Percentiles rank a stretch among this genome's conserved stretches.
Conservation (phyloP, 1,140 invertebrate species). For the Diprion similis region DNA sequence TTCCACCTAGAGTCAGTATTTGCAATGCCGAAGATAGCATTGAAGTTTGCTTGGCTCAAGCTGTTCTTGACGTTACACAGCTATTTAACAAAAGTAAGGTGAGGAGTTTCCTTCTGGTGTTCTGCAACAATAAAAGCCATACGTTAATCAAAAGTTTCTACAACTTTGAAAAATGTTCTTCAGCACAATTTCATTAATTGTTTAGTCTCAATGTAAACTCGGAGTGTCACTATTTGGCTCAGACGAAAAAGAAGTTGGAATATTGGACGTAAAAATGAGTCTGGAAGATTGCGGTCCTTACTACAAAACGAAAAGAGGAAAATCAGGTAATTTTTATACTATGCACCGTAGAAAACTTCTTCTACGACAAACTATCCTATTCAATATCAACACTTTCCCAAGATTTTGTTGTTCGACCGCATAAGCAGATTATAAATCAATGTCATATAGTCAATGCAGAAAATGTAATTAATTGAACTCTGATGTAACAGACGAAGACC, state of each 20-base stretch:
- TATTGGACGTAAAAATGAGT: conserved; percentile 42
- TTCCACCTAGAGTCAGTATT: conserved; percentile 55
- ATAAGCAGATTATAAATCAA: no score
- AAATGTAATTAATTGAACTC: neutral
- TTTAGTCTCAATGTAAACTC: conserved; percentile 44
- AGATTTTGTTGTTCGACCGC: no score
- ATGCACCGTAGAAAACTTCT: neutral
- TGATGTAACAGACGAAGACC: conserved; percentile 43
- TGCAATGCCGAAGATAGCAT: conserved; percentile 41
- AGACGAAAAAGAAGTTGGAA: conserved; percentile 42
- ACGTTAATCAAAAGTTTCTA: neutral
- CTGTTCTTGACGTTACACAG: conserved; percentile 40
- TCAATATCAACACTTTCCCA: neutral
- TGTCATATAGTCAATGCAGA: no score
- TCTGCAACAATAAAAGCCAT: neutral
- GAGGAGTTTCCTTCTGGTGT: conserved; percentile 17
- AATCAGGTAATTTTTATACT: conserved; percentile 31
- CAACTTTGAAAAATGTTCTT: neutral
- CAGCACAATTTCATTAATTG: conserved; percentile 19
- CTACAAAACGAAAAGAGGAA: conserved; percentile 40
- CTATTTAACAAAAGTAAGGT: conserved; percentile 48
- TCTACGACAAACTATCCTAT: neutral
- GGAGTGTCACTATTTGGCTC: conserved; percentile 41
- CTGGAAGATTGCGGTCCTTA: conserved; percentile 51
- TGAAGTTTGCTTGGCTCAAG: conserved; percentile 42